phyloP scores from a whole-genome alignment of 2,888 invertebrate genomes.

The Stenoptilia bipunctidactyla region DNA sequence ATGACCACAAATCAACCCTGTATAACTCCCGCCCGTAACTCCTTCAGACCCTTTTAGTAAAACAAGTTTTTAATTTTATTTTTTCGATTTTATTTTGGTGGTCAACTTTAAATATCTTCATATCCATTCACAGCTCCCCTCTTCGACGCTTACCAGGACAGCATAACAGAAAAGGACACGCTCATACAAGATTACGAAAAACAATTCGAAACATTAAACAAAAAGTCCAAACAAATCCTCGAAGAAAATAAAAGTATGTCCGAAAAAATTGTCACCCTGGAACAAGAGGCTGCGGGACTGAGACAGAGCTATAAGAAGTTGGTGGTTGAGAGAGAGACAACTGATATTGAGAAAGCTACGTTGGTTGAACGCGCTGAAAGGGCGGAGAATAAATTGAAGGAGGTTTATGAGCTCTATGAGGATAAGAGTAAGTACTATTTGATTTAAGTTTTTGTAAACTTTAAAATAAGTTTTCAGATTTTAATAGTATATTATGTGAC shows the following conservation, averaged over 20 bases:
- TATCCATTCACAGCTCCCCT: conserved; percentile 65
- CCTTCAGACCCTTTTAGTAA: no score
- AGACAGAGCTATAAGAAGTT: conserved; percentile 54
- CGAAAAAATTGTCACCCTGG: conserved; percentile 33
- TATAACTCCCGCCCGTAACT: no score
- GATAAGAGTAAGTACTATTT: conserved; percentile 76
- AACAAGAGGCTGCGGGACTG: conserved; percentile 38
- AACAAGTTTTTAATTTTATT: no score
- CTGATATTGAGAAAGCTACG: conserved; percentile 53
- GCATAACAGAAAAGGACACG: conserved; percentile 80
- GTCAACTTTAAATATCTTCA: no score
- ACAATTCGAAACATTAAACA: conserved; percentile 78
- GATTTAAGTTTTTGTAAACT: no score
- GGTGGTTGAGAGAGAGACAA: conserved; percentile 54
- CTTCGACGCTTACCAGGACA: conserved; percentile 84
- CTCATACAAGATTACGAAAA: conserved; percentile 78
- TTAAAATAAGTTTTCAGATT: no score
- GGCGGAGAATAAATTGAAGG: conserved; percentile 80
- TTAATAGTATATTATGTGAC: no score
- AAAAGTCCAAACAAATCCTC: conserved; percentile 78
- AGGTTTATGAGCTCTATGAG: conserved; percentile 80
- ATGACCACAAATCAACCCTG: no score
- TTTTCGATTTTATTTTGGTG: no score
- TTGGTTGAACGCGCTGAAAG: conserved; percentile 75
- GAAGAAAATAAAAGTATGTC: conserved; percentile 77